Evolutionary conservation across 2,113 vertebrate species (phyloP).

Genomic region (Lucifuga dentata): DNA sequence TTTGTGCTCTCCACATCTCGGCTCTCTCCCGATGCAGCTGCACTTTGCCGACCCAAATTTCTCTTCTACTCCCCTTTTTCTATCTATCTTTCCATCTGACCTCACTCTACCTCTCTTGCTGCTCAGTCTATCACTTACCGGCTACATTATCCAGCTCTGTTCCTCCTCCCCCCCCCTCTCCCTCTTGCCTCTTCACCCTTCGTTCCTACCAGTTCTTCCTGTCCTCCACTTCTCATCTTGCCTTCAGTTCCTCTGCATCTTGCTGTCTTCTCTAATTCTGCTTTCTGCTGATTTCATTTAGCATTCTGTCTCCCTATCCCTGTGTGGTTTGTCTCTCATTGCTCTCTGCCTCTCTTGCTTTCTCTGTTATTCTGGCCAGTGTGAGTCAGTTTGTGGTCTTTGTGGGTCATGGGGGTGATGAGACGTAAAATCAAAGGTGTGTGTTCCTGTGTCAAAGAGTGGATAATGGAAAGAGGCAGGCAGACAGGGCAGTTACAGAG

Average conservation of each 20-base stretch:
- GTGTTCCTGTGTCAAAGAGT: slow-evolving; percentile 40
- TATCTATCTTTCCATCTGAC: slow-evolving; percentile 60
- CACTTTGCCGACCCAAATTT: slow-evolving; percentile 70
- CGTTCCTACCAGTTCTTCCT: slow-evolving; percentile 20
- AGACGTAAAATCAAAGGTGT: slow-evolving; percentile 64
- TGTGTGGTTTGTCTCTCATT: slow-evolving; percentile 34
- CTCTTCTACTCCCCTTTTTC: slow-evolving; percentile 30
- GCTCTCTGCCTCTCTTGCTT: slow-evolving; percentile 22
- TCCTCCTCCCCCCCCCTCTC: slow-evolving; percentile 23
- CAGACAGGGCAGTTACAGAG: not conserved
- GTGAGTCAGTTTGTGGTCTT: slow-evolving; percentile 49
- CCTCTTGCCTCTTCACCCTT: not conserved
- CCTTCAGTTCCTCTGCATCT: slow-evolving; percentile 13
- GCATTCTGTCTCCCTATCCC: slow-evolving; percentile 9
- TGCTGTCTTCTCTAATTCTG: slow-evolving; percentile 18
- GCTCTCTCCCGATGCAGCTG: slow-evolving; percentile 66
- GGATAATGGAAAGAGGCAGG: slow-evolving; percentile 1
- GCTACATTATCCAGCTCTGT: slow-evolving; percentile 53
- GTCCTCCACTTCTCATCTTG: slow-evolving; percentile 3
- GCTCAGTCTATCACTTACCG: slow-evolving; percentile 64
- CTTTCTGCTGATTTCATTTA: slow-evolving; percentile 28
- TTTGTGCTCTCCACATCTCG: slow-evolving; percentile 51
- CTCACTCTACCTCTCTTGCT: slow-evolving; percentile 54
- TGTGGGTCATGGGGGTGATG: slow-evolving; percentile 67
- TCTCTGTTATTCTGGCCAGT: slow-evolving; percentile 23